These are phyloP conservation scores for Buathra laborator DNA, from an alignment of 2,888 invertebrate species.

Conservation along the genomic window DNA sequence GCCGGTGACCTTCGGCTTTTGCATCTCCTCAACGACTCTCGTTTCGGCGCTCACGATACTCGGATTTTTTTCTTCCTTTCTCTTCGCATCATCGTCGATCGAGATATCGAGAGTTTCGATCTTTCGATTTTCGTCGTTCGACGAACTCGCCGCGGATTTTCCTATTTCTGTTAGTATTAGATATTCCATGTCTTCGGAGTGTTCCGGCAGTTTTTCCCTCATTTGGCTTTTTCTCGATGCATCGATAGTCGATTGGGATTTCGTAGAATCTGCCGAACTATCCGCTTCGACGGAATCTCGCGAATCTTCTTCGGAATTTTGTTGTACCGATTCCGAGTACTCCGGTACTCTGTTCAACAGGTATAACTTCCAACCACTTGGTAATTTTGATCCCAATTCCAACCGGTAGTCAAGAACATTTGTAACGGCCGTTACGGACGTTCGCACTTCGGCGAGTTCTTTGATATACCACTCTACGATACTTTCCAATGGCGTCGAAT, in stretches of 20 bases:
- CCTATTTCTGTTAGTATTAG: constrained; percentile 73
- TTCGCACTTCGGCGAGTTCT: constrained; percentile 75
- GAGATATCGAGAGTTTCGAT: constrained; percentile 35
- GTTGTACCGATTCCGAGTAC: not conserved
- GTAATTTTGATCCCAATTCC: not conserved
- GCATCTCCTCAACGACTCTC: not conserved
- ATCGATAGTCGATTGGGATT: not conserved
- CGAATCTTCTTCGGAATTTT: not conserved
- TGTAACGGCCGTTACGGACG: constrained; percentile 62
- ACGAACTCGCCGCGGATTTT: constrained; percentile 64
- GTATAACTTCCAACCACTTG: not conserved
- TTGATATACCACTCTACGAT: constrained; percentile 78
- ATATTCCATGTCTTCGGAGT: constrained; percentile 72
- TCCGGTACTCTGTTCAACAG: not conserved
- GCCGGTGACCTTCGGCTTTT: not conserved
- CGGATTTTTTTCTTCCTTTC: not conserved
- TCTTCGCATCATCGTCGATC: not conserved
- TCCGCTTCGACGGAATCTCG: not conserved
- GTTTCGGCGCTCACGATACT: not conserved
- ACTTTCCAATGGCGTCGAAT: constrained; percentile 53
- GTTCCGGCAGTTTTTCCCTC: constrained; percentile 31
- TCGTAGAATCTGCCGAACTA: not conserved
- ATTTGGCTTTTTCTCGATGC: not conserved
- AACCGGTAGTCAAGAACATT: not conserved
- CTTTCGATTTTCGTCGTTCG: constrained; percentile 42